A percentile compares a stretch with the other conserved stretches of the same genome.
Conservation (phyloP, 2,113 vertebrate genomes). For the Centropus unirufus region DNA sequence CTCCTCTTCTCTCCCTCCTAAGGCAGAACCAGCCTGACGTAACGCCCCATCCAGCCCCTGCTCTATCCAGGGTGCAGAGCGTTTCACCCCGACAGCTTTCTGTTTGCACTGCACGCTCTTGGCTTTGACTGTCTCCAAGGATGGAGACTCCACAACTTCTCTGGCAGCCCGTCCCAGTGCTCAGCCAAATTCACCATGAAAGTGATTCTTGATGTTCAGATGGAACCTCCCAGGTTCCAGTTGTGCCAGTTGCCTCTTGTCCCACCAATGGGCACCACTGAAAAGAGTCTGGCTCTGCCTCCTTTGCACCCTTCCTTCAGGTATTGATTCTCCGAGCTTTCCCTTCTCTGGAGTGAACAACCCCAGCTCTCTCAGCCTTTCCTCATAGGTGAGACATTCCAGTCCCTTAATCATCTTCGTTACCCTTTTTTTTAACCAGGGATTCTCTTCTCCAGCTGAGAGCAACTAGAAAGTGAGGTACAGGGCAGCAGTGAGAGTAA, state of each 20-base stretch:
- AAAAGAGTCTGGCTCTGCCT: not conserved
- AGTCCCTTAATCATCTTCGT: not conserved
- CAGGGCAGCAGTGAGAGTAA: not conserved
- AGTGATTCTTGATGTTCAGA: not conserved
- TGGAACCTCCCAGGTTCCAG: not conserved
- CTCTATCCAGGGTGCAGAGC: not conserved
- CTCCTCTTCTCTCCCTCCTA: not conserved
- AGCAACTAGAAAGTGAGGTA: constrained; percentile 21
- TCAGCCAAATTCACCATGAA: not conserved
- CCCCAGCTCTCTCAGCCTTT: not conserved
- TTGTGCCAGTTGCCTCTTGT: not conserved
- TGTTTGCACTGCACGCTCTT: accelerated
- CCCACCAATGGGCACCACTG: not conserved
- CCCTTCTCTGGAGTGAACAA: not conserved
- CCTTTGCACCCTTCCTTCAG: not conserved
- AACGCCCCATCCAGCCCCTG: not conserved
- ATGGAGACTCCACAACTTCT: not conserved
- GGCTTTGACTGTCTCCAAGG: not conserved
- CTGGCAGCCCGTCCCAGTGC: not conserved
- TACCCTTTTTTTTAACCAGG: not conserved
- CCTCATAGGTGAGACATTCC: not conserved
- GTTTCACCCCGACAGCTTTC: accelerated
- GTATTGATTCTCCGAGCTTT: not conserved
- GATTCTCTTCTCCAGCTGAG: not conserved
- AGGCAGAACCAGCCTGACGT: not conserved